phyloP scores from a whole-genome alignment of 2,888 invertebrate species.

The Micoletzkya japonica region DNA sequence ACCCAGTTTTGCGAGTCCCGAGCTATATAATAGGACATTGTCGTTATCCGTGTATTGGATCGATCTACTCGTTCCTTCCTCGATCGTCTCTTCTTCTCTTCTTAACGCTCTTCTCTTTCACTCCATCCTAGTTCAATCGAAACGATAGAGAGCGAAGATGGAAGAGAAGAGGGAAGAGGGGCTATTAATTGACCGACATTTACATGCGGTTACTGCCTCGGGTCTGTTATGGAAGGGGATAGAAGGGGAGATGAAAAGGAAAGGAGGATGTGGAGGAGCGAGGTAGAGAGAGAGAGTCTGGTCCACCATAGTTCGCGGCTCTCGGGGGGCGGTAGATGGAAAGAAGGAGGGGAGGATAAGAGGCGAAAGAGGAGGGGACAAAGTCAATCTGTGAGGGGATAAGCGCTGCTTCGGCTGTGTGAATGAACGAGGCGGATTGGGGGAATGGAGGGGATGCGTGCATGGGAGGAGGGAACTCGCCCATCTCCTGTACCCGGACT shows the following conservation, averaged over 20 bases:
- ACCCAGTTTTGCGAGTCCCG: too few relatives aligned
- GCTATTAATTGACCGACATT: conserved; percentile 28
- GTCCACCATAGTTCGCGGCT: neutral
- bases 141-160: neutral
- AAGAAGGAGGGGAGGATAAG: neutral
- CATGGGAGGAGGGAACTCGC: too few relatives aligned
- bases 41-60: too few relatives aligned
- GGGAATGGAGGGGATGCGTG: too few relatives aligned
- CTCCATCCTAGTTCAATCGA: too few relatives aligned
- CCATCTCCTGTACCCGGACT: too few relatives aligned
- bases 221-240: neutral
- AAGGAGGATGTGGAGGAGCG: neutral
- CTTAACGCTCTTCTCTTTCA: too few relatives aligned
- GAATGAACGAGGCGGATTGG: too few relatives aligned
- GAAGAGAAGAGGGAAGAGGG: conserved; percentile 8
- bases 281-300: neutral
- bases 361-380: neutral
- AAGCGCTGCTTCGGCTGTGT: too few relatives aligned
- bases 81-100: too few relatives aligned
- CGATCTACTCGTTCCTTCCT: too few relatives aligned
- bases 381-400: neutral
- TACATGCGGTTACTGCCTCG: conserved; percentile 21
- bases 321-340: neutral
- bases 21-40: too few relatives aligned
- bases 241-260: neutral